Evolutionary conservation across 2,888 invertebrate species (phyloP), one percentile per base, ranked within the genome.

Genomic region (Drosophila mayaguana): DNA sequence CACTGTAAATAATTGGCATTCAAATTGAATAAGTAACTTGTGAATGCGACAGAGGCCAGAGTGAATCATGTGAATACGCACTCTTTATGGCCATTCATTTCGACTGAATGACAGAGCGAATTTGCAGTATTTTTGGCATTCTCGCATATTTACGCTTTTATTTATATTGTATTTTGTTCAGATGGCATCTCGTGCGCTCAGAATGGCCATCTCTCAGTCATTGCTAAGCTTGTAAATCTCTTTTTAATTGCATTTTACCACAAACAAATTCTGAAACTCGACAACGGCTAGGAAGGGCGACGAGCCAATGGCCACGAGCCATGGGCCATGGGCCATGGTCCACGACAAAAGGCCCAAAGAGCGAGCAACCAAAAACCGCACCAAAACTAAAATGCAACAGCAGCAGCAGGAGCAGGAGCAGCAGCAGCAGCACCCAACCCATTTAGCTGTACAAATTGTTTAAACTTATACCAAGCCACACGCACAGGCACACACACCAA

Each of bases 241-340:
- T 80, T 85, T 85, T 84, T 85, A 85, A 85, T 85, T 85, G 85
- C 85, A 87, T 89, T 89, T 84, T 69, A 79, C 85, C 85, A 63
- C 89, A 85, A 87, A 80, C 88, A 82, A 89, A 88, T 85, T 86
- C 64, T 75, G 63, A 74, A 84, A 73, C 72, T 75, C 65, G 67
- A 74, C 63, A 57, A 54, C 62, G 42, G 64, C 59, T 46, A 18
- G 18, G 20, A 20, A 28, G 28, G 11, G 28, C 28, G 28, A 1
- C 7, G 7, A 1, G 28, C 28, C 7, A 28, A 6, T 3, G 25
- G 32, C 32, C 2, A 28, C 28, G 28, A 28, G 28, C 28, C 8
- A 28, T 9, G 28, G 20, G 53, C 43, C 3, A 14, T 18, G 28
- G 7, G 20, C 57, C 34, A 51, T 32, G 51, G 20, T 53, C 59